These are phyloP conservation scores for Cladopsammia gracilis DNA, from an alignment of 64 coral and sea anemone genomes.

Conservation along the genomic window DNA sequence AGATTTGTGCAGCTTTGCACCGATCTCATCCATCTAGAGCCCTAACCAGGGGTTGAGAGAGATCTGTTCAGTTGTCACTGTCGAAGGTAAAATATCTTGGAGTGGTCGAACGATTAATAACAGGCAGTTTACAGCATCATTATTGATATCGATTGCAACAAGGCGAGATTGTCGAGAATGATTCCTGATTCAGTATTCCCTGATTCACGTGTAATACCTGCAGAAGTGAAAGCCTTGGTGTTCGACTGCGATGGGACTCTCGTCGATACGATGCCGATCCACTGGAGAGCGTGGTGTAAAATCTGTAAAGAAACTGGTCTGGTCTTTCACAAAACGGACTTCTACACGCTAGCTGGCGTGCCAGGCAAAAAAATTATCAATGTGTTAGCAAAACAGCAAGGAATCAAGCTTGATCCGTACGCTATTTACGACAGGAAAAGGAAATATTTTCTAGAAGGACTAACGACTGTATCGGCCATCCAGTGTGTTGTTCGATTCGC, in stretches of 20 bases:
- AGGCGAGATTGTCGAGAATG: neutral
- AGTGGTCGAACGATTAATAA: neutral
- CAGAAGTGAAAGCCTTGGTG: constrained; percentile 80
- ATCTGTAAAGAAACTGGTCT: constrained; percentile 97
- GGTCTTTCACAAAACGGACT: constrained; percentile 80
- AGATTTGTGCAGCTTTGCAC: neutral
- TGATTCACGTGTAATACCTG: constrained; percentile 62
- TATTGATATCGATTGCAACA: neutral
- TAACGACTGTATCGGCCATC: constrained; percentile 65
- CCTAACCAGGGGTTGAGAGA: constrained; percentile 5
- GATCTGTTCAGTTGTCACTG: neutral
- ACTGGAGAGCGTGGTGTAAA: constrained; percentile 94
- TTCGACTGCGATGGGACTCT: constrained; percentile 98
- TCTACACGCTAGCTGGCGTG: constrained; percentile 89
- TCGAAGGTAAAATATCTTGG: neutral
- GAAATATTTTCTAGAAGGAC: constrained; percentile 74
- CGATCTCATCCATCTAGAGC: constrained; percentile 5
- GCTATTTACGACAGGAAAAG: constrained; percentile 96
- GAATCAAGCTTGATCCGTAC: constrained; percentile 78
- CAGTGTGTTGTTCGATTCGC: constrained; percentile 85
- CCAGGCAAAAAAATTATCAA: constrained; percentile 95
- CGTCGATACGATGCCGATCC: constrained; percentile 93
- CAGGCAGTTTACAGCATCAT: neutral
- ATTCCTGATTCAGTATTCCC: no score
- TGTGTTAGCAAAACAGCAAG: constrained; percentile 80